Conservation (phyloP, 2,113 vertebrate species). For the Struthidea cinerea region DNA sequence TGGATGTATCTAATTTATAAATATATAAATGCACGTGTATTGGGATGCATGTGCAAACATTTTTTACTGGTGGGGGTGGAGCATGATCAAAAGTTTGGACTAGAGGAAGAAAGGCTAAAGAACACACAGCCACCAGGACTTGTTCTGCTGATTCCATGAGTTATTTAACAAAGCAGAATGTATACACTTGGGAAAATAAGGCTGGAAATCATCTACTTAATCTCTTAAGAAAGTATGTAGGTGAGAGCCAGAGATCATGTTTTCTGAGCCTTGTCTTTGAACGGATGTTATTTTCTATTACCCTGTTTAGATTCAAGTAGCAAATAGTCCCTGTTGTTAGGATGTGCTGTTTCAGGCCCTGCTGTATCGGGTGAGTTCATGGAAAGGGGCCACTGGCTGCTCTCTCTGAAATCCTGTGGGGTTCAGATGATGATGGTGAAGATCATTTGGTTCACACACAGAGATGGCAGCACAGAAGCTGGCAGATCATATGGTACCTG, state of each 20-base stretch:
- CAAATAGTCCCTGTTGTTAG: neutral
- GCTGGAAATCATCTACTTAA: neutral
- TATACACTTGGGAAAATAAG: neutral
- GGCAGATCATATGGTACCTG: neutral
- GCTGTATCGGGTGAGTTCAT: neutral
- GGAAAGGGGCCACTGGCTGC: rapidly evolving
- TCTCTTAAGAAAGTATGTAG: neutral
- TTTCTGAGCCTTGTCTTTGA: constrained; percentile 1
- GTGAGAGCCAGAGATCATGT: neutral
- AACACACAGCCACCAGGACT: neutral
- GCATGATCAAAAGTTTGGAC: neutral
- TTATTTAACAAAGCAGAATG: neutral
- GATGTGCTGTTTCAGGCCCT: neutral
- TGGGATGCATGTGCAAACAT: neutral
- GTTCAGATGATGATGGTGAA: neutral
- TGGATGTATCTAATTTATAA: neutral
- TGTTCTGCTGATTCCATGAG: neutral
- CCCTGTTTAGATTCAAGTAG: neutral
- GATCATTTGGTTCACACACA: neutral
- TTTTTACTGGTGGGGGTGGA: neutral
- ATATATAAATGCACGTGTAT: rapidly evolving
- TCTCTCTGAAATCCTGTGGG: neutral
- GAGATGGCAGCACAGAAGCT: neutral
- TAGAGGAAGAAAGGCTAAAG: neutral
- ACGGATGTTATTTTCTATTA: neutral